Evolutionary conservation across 2,888 invertebrate species (phyloP).

Genomic region (Laspeyria flexula): DNA sequence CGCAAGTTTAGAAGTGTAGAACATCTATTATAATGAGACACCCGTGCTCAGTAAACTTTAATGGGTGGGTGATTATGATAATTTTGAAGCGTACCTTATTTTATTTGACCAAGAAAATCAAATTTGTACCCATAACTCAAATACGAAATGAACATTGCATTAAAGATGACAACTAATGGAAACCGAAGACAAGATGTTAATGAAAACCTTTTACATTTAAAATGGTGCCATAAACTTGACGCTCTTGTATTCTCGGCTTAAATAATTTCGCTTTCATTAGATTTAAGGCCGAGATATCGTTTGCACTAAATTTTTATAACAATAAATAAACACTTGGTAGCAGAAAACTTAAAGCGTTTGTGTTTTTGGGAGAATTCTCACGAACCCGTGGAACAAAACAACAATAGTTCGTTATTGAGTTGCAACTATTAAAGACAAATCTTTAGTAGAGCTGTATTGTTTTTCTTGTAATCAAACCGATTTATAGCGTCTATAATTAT

Average conservation of each 20-base stretch:
- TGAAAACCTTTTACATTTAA: not conserved
- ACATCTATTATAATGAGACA: too few relatives aligned
- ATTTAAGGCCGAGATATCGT: conserved; percentile 22
- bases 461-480: too few relatives aligned
- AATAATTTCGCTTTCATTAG: conserved; percentile 41
- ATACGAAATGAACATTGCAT: too few relatives aligned
- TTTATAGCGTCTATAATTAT: too few relatives aligned
- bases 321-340: conserved; percentile 31
- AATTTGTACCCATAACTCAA: too few relatives aligned
- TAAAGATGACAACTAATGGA: too few relatives aligned
- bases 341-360: conserved; percentile 15
- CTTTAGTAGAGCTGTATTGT: conserved; percentile 1
- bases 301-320: conserved; percentile 28
- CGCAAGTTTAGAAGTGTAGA: too few relatives aligned
- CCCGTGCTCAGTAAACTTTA: too few relatives aligned
- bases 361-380: conserved; percentile 30
- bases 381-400: conserved; percentile 19
- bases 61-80: too few relatives aligned
- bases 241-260: conserved; percentile 20
- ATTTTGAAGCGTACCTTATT: too few relatives aligned
- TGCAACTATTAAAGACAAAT: not conserved
- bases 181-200: not conserved
- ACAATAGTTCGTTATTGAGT: conserved; percentile 23
- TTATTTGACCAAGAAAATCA: too few relatives aligned
- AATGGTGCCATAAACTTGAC: not conserved